These are phyloP conservation scores for Mastomys natalensis DNA, from an alignment of 2,113 vertebrate species.

Conservation along the genomic window DNA sequence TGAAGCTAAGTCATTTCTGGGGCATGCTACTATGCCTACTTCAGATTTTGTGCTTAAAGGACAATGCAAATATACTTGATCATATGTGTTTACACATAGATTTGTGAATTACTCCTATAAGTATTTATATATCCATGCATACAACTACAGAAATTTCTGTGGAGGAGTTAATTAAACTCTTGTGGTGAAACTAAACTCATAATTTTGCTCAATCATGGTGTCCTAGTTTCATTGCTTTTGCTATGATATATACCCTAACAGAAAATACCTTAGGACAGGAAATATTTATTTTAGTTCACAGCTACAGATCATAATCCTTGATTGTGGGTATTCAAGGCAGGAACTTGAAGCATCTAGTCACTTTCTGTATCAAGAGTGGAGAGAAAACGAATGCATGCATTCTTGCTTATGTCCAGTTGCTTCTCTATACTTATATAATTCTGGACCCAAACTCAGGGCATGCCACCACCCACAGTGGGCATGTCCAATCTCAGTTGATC, in stretches of 20 bases:
- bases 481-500: not conserved
- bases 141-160: not conserved
- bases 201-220: not conserved
- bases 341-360: not conserved
- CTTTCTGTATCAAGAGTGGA: not conserved
- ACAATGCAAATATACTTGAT: not conserved
- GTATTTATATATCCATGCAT: not conserved
- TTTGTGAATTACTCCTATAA: not conserved
- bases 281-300: not conserved
- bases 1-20: not conserved
- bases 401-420: not conserved
- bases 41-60: slow-evolving; percentile 30
- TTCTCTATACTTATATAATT: not conserved
- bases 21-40: not conserved
- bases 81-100: not conserved
- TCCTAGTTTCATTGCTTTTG: not conserved
- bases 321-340: not conserved
- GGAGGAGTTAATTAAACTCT: not conserved
- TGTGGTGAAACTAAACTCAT: not conserved
- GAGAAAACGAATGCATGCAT: not conserved
- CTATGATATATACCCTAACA: not conserved
- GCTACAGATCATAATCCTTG: not conserved
- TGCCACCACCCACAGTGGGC: not conserved
- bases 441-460: not conserved
- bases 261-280: not conserved